A percentile compares a stretch with the other conserved stretches of the same genome.
Evolutionary conservation across 1,140 invertebrate species (phyloP).

Genomic region (Mycetomoellerius zeteki): DNA sequence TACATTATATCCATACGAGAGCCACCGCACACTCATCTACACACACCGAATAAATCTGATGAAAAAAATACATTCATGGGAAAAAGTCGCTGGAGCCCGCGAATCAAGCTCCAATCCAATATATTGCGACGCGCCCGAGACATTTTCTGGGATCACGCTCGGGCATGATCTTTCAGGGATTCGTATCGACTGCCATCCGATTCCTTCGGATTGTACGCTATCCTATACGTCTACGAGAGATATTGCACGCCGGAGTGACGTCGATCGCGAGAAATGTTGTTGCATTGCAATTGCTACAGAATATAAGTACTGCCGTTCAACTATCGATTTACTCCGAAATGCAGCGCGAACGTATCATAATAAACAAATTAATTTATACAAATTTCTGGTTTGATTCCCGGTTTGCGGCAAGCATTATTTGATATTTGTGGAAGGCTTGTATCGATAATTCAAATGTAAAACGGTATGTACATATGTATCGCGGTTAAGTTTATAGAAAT

Average conservation of each 20-base stretch:
- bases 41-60: conserved; percentile 2
- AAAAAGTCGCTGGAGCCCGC: not conserved
- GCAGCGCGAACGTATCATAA: not conserved
- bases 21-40: not conserved
- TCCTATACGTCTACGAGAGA: not conserved
- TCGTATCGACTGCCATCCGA: conserved; percentile 32
- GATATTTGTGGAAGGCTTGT: not conserved
- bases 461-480: not conserved
- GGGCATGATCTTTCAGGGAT: conserved; percentile 37
- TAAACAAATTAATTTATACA: not conserved
- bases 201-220: conserved; percentile 5
- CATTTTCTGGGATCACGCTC: conserved; percentile 47
- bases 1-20: conserved; percentile 23
- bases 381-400: not conserved
- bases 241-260: not conserved
- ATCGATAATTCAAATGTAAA: conserved; percentile 3
- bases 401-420: not conserved
- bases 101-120: conserved; percentile 27
- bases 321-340: not conserved
- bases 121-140: conserved; percentile 8
- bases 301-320: not conserved
- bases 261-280: not conserved
- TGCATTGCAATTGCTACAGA: not conserved
- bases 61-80: not conserved
- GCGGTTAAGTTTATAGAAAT: not conserved